Evolutionary conservation across 2,113 vertebrate genomes (phyloP), one percentile per base, ranked within the genome.

Genomic region (Cairina moschata): DNA sequence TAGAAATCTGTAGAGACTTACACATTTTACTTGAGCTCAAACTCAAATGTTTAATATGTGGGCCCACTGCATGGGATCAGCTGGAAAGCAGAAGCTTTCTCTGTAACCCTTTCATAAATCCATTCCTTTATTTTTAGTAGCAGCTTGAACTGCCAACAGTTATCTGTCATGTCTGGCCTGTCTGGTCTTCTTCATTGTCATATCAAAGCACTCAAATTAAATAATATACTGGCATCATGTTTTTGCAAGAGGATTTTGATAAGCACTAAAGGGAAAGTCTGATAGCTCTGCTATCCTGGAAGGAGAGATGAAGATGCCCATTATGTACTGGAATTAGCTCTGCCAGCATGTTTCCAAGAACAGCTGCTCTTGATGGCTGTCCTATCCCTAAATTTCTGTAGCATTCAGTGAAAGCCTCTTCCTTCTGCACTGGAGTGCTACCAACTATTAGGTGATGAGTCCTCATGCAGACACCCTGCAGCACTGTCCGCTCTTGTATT

Each of bases 151-250:
- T 91, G 92, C 93, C 81, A 82, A 14, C 31, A 34, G 80, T 84
- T 94, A 91, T 96, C 83, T 92, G 63, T 93, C 95, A 60, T 91
- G 81, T 92, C 92, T 91, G 63, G 55, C 81, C 92, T 96, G 83
- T 93, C 96, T 96, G 92, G 63, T 82, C 81, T 54, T 92, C 92
- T 92, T 96, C 93, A 91, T 78, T 93, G 92, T 90, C 91, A 38
- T 92, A 87, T 85, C 88, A 75, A 81, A 93, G 86, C 11, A 31
- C 66, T 94, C 74, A 86, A 88, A 96, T 93, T 94, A 89, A 96
- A 83, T 94, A 96, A 95, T 91, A 67, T 77, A 77, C 74, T 92
- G 83, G 96, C 86, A 95, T 67, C 86, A 71, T 89, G 91, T 83
- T 93, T 96, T 89, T 55, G 36, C 72, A 84, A 92, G 73, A 88